phyloP scores from a whole-genome alignment of 2,888 invertebrate genomes.

The Chaitophorus viminalis region DNA sequence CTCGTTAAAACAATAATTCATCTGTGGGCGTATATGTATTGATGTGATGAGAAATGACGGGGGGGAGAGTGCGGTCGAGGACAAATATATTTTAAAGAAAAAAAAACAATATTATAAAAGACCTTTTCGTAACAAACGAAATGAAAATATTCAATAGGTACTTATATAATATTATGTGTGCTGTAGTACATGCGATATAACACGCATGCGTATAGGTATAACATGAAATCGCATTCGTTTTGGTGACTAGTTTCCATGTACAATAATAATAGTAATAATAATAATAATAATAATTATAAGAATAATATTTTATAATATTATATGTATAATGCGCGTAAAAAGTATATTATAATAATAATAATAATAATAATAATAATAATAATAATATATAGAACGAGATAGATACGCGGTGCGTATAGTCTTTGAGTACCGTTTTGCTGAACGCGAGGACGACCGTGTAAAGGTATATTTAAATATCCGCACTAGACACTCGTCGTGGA shows the following conservation, averaged over 20 bases:
- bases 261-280: constrained; percentile 19
- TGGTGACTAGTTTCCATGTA: constrained; percentile 55
- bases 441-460: neutral
- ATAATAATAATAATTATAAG: constrained; percentile 16
- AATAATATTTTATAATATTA: too few relatives aligned
- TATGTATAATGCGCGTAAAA: neutral
- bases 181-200: neutral
- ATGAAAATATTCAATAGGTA: neutral
- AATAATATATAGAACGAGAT: neutral
- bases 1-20: constrained; percentile 13
- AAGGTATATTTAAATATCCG: too few relatives aligned
- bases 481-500: constrained; percentile 61
- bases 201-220: neutral
- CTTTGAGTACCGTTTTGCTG: constrained; percentile 2
- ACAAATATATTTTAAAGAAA: neutral
- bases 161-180: neutral
- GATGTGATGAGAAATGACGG: neutral
- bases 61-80: too few relatives aligned
- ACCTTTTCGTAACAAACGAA: neutral
- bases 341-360: constrained; percentile 4
- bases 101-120: neutral
- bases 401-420: constrained; percentile 11
- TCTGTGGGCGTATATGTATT: too few relatives aligned
- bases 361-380: too few relatives aligned
- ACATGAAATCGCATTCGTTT: neutral